A percentile compares a stretch with the other conserved stretches of the same genome.
Evolutionary conservation across 64 coral and sea anemone species (phyloP).

Genomic region (Montipora sp.): DNA sequence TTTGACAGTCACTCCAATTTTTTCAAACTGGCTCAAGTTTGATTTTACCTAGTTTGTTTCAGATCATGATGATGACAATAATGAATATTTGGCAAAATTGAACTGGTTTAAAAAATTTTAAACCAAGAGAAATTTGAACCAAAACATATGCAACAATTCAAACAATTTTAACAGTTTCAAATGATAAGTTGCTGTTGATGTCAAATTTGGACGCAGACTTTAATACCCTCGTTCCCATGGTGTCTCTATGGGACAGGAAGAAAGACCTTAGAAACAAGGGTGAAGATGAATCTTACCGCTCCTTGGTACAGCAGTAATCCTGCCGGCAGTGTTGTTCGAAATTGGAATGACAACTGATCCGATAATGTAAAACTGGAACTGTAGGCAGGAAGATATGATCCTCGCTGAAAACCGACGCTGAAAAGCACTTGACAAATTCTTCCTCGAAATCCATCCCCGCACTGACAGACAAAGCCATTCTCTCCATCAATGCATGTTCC

Average conservation of each 20-base stretch:
- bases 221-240: too few relatives aligned
- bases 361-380: not conserved
- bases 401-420: slow-evolving; percentile 62
- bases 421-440: slow-evolving; percentile 65
- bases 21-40: too few relatives aligned
- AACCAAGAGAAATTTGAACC: too few relatives aligned
- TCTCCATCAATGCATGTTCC: slow-evolving; percentile 71
- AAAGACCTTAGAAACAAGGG: not conserved
- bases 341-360: slow-evolving; percentile 72
- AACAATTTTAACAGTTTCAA: too few relatives aligned
- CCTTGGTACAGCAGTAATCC: slow-evolving; percentile 89
- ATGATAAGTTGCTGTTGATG: too few relatives aligned
- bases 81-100: too few relatives aligned
- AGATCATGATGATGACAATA: too few relatives aligned
- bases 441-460: slow-evolving; percentile 69
- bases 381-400: slow-evolving; percentile 69
- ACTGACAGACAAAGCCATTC: slow-evolving; percentile 64
- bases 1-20: too few relatives aligned
- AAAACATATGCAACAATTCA: too few relatives aligned
- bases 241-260: not conserved
- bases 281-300: slow-evolving; percentile 66
- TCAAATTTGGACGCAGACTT: too few relatives aligned
- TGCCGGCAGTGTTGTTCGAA: slow-evolving; percentile 78
- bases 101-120: too few relatives aligned
- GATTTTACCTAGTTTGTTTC: too few relatives aligned